Percentiles rank a stretch among this genome's conserved stretches.
Evolutionary conservation across 2,888 invertebrate species (phyloP).

Genomic region (Pyrrhosoma nymphula): DNA sequence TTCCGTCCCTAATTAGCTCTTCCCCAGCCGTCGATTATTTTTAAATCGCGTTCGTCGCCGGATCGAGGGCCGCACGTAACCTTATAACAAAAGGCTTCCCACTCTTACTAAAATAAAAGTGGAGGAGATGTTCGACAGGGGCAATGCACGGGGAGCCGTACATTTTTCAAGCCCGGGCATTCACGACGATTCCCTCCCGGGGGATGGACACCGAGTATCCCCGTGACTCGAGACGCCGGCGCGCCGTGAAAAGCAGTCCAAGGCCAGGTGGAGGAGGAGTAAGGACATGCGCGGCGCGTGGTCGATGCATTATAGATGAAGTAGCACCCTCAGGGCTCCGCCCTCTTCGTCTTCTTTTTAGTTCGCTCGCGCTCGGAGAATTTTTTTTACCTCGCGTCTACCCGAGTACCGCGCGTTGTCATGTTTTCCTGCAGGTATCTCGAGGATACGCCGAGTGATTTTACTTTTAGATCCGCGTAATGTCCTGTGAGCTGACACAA

Average conservation of each 20-base stretch:
- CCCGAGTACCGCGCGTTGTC: not conserved
- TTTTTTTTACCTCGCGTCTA: not conserved
- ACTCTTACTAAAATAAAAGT: not conserved
- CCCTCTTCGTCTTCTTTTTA: not conserved
- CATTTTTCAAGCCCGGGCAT: not conserved
- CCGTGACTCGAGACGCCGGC: not conserved
- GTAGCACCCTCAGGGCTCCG: not conserved
- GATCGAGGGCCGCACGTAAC: not conserved
- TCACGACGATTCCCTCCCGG: not conserved
- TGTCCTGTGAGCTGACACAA: too few relatives aligned
- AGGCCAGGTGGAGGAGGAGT: slow-evolving; percentile 7
- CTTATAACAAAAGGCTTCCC: not conserved
- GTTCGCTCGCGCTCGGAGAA: not conserved
- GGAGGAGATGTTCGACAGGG: not conserved
- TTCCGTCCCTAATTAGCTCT: slow-evolving; percentile 9
- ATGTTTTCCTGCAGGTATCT: not conserved
- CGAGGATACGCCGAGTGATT: too few relatives aligned
- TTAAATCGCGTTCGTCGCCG: not conserved
- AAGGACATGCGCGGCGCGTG: not conserved
- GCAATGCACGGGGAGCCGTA: not conserved
- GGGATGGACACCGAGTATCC: not conserved
- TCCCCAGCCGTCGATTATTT: not conserved
- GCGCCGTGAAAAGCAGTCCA: slow-evolving; percentile 31
- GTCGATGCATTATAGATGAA: slow-evolving; percentile 26
- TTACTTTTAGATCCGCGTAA: too few relatives aligned